A percentile compares a stretch with the other conserved stretches of the same genome.
Evolutionary conservation across 2,888 invertebrate species (phyloP).

Genomic region (Cosmorhoe ocellata): DNA sequence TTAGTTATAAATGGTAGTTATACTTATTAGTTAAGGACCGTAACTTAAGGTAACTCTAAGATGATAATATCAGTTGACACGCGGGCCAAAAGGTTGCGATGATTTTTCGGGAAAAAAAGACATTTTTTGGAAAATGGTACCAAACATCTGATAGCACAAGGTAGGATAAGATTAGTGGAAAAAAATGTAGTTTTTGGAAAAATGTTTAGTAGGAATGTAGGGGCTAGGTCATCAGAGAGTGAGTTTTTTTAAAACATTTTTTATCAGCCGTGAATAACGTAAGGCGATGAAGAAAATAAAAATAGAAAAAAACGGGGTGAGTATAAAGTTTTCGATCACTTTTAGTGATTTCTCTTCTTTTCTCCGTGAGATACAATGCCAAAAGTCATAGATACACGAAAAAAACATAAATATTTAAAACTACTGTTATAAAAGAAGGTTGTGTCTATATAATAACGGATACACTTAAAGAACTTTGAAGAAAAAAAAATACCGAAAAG

Average conservation of each 20-base stretch:
- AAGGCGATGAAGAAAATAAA: constrained; percentile 46
- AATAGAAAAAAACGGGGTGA: constrained; percentile 36
- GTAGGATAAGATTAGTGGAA: constrained; percentile 65
- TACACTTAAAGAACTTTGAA: constrained; percentile 53
- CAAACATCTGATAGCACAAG: constrained; percentile 70
- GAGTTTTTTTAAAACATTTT: constrained; percentile 67
- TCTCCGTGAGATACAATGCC: constrained; percentile 63
- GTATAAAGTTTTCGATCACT: constrained; percentile 42
- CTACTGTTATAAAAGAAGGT: constrained; percentile 76
- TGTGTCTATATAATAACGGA: constrained; percentile 77
- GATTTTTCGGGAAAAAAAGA: constrained; percentile 39
- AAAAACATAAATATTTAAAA: constrained; percentile 50
- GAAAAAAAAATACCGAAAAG: constrained; percentile 52
- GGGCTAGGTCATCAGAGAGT: constrained; percentile 60
- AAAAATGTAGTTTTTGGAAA: constrained; percentile 78
- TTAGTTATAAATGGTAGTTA: constrained; percentile 48
- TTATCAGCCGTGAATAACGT: constrained; percentile 50
- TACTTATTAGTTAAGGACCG: constrained; percentile 35
- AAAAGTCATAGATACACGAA: constrained; percentile 64
- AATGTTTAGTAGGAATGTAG: constrained; percentile 75
- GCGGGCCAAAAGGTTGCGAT: constrained; percentile 76
- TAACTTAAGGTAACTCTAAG: constrained; percentile 44
- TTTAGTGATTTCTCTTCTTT: constrained; percentile 47
- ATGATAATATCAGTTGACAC: constrained; percentile 58
- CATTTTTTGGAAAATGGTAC: constrained; percentile 47